Evolutionary conservation across 2,888 invertebrate genomes (phyloP).

Genomic region (Harpalus rufipes): DNA sequence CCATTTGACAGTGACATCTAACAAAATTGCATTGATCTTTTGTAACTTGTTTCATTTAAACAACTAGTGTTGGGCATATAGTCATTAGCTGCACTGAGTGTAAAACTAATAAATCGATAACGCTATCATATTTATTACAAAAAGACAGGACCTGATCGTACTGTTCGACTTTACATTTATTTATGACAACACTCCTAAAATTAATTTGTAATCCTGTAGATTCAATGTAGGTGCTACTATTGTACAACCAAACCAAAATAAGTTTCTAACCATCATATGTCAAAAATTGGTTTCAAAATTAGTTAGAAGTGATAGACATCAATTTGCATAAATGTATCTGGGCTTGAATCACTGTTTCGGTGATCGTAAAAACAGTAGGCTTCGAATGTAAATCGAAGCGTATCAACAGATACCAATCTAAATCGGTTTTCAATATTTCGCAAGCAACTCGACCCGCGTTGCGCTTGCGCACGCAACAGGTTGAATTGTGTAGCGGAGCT

Average conservation of each 20-base stretch:
- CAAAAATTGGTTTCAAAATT: conserved; percentile 34
- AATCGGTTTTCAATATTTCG: conserved; percentile 63
- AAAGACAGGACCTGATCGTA: too few relatives aligned
- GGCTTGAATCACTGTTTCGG: conserved; percentile 39
- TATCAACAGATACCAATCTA: conserved; percentile 45
- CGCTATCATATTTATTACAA: too few relatives aligned
- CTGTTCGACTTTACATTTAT: too few relatives aligned
- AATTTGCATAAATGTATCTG: conserved; percentile 19
- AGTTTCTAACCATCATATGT: neutral
- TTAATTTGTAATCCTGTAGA: too few relatives aligned
- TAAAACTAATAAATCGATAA: too few relatives aligned
- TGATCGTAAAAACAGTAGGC: conserved; percentile 47
- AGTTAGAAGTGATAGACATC: conserved; percentile 22
- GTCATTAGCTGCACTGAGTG: too few relatives aligned
- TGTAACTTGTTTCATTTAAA: too few relatives aligned
- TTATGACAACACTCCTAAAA: too few relatives aligned
- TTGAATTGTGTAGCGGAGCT: conserved; percentile 52
- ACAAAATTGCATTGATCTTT: too few relatives aligned
- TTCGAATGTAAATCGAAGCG: conserved; percentile 1
- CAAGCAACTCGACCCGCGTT: conserved; percentile 42
- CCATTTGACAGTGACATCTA: too few relatives aligned
- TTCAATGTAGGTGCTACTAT: too few relatives aligned
- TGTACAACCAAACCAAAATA: neutral
- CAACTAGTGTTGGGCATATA: too few relatives aligned
- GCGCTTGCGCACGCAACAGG: conserved; percentile 52